phyloP scores from a whole-genome alignment of 2,888 invertebrate species.

The Parascotia fuliginaria region DNA sequence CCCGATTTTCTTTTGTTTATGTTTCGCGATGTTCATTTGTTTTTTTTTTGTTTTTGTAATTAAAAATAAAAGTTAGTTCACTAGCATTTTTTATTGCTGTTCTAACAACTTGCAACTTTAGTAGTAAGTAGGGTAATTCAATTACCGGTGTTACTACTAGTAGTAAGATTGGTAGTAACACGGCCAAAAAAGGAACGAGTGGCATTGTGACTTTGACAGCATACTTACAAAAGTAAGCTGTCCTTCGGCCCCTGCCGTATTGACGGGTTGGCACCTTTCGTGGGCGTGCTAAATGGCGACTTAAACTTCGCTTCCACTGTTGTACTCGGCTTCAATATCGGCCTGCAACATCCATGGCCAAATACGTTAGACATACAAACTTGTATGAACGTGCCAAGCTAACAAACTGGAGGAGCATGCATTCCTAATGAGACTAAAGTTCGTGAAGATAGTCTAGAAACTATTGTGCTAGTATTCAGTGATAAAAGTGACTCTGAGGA shows the following conservation, averaged over 20 bases:
- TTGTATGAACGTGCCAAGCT: neutral
- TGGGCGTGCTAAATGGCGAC: constrained; percentile 84
- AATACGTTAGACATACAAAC: neutral
- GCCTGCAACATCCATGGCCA: constrained; percentile 58
- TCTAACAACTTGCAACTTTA: no score
- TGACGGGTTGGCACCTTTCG: constrained; percentile 89
- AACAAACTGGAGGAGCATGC: constrained; percentile 25
- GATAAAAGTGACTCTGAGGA: constrained; percentile 34
- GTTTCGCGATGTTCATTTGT: no score
- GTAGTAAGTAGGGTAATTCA: no score
- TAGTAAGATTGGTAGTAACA: no score
- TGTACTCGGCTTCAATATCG: constrained; percentile 72
- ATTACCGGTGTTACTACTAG: no score
- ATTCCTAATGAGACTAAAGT: constrained; percentile 15
- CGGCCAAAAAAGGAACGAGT: no score
- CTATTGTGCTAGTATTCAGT: constrained; percentile 32
- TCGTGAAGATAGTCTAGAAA: constrained; percentile 10
- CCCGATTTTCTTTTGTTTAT: no score
- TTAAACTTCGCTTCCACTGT: constrained; percentile 84
- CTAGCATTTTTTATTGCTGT: no score
- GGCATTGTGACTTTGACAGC: no score
- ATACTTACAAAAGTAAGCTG: constrained; percentile 90
- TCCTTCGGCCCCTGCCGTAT: constrained; percentile 93
- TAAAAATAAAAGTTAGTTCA: no score
- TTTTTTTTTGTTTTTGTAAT: no score